Conservation (phyloP, 2,113 vertebrate species). For the Trochalopteron elliotii region DNA sequence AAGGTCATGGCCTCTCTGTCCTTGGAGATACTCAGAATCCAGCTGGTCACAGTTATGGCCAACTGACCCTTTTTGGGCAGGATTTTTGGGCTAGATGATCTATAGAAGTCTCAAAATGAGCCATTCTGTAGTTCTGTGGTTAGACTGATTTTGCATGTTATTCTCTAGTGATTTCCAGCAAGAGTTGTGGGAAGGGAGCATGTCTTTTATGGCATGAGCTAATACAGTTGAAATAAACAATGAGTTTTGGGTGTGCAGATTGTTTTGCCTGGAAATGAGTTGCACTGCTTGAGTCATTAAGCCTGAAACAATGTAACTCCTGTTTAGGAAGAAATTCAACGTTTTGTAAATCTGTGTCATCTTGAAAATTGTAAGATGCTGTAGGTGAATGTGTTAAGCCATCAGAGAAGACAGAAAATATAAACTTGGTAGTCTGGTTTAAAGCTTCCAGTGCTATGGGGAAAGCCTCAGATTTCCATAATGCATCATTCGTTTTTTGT, state of each 20-base stretch:
- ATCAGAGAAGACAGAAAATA: not conserved
- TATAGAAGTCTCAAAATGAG: not conserved
- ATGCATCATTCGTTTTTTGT: not conserved
- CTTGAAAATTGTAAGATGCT: not conserved
- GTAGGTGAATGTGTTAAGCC: not conserved
- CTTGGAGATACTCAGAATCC: not conserved
- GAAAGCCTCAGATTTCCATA: not conserved
- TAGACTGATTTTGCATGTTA: not conserved
- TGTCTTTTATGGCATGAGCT: not conserved
- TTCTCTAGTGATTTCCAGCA: not conserved
- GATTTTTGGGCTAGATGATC: not conserved
- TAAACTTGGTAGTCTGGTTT: not conserved
- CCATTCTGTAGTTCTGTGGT: not conserved
- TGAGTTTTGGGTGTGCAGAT: not conserved
- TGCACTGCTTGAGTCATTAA: not conserved
- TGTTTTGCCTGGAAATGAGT: not conserved
- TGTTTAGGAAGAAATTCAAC: not conserved
- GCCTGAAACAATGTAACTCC: not conserved
- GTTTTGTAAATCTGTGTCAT: not conserved
- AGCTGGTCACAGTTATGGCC: not conserved
- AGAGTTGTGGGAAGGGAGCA: not conserved
- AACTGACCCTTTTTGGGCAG: not conserved
- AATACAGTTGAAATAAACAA: not conserved
- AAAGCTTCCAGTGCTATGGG: not conserved
- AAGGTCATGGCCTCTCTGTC: not conserved